phyloP scores from a whole-genome alignment of 1,140 invertebrate genomes.

The Meloidogyne chitwoodi region DNA sequence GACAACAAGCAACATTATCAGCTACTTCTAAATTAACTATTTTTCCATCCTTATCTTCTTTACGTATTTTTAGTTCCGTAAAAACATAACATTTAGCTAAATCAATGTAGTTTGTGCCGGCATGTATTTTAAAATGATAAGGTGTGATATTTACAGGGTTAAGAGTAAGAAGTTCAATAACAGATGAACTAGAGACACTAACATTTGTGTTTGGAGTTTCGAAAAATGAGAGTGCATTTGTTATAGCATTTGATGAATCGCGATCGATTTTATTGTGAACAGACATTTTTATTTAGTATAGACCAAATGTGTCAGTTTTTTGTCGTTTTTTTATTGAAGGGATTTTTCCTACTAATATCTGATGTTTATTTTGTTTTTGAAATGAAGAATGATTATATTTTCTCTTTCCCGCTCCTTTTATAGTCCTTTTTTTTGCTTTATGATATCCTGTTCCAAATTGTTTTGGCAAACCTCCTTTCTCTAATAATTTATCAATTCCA shows the following conservation, averaged over 20 bases:
- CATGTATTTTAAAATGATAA: conserved; percentile 11
- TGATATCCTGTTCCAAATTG: background rate
- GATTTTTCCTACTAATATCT: background rate
- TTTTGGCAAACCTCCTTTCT: background rate
- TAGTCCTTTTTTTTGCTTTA: background rate
- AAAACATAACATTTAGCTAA: conserved; percentile 12
- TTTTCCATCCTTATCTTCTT: conserved; percentile 5
- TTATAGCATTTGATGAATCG: background rate
- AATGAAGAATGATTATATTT: background rate
- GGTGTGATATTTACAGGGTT: conserved; percentile 14
- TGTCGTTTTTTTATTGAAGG: background rate
- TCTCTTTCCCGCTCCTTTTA: background rate
- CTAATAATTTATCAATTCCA: background rate
- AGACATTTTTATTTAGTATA: conserved; percentile 1
- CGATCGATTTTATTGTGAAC: conserved; percentile 6
- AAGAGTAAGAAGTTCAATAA: conserved; percentile 1
- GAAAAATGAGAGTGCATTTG: background rate
- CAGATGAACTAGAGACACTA: background rate
- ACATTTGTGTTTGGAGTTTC: conserved; percentile 14
- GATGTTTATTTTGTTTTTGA: background rate
- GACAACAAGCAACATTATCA: background rate
- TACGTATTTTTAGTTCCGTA: background rate
- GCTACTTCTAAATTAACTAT: background rate
- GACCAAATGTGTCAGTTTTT: background rate
- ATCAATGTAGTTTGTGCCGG: background rate